Percentiles rank a stretch among this genome's conserved stretches.
Conservation (phyloP, 2,113 vertebrate species). For the Baryphthengus martii region DNA sequence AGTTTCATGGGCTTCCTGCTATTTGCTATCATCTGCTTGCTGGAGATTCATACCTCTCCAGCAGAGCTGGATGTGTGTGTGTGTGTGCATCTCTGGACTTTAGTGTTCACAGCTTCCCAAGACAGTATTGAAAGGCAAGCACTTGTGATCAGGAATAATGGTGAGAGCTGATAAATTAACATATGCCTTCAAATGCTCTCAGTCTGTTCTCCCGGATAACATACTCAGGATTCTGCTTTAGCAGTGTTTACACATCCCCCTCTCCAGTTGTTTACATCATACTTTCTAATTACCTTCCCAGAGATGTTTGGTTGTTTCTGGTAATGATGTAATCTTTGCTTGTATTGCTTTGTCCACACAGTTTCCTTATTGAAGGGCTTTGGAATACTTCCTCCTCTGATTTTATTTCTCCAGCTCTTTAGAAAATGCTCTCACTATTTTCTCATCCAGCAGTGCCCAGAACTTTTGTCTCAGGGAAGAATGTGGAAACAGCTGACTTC, state of each 20-base stretch:
- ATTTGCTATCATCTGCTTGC: background rate
- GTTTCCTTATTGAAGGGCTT: background rate
- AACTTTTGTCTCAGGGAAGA: conserved; percentile 24
- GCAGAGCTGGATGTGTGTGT: background rate
- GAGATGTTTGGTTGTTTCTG: conserved; percentile 44
- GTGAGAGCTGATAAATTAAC: background rate
- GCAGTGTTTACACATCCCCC: conserved; percentile 30
- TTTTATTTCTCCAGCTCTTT: background rate
- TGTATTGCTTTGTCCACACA: background rate
- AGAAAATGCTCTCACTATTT: conserved; percentile 20
- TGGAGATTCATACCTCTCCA: background rate
- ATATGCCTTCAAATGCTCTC: background rate
- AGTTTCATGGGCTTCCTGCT: conserved; percentile 8
- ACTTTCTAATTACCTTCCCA: conserved; percentile 33
- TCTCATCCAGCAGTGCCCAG: background rate
- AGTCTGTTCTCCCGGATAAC: conserved; percentile 4
- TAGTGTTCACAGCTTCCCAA: conserved; percentile 4
- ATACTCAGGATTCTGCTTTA: background rate
- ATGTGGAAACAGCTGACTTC: background rate
- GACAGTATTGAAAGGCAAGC: background rate
- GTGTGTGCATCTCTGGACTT: background rate
- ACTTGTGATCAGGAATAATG: background rate
- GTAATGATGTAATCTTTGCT: conserved; percentile 35
- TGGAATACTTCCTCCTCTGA: background rate
- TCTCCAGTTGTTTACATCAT: conserved; percentile 31